A percentile compares a stretch with the other conserved stretches of the same genome.
These are phyloP conservation scores for Erethizon dorsatum DNA, from an alignment of 2,797 vertebrate species.

Conservation along the genomic window DNA sequence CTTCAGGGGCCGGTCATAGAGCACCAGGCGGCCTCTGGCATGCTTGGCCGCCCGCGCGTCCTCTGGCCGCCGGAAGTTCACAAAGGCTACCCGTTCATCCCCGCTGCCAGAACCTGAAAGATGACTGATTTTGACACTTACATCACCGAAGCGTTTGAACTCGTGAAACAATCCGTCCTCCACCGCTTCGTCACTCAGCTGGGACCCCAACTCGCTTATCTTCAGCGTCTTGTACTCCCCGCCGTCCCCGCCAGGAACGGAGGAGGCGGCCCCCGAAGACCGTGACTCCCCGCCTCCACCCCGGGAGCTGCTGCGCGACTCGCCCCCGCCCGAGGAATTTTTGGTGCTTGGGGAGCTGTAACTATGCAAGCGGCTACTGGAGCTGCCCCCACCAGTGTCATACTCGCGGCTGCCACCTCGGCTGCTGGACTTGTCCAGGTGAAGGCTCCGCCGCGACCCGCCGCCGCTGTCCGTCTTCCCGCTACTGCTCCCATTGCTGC, in stretches of 20 bases:
- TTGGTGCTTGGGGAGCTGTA: constrained; percentile 91
- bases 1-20: constrained; percentile 98
- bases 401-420: constrained; percentile 94
- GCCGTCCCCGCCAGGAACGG: constrained; percentile 87
- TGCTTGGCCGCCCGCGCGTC: constrained; percentile 97
- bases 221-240: constrained; percentile 97
- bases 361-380: constrained; percentile 92
- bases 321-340: constrained; percentile 92
- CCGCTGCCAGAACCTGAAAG: constrained; percentile 90
- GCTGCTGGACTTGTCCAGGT: constrained; percentile 90
- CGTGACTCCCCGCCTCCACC: constrained; percentile 92
- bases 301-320: constrained; percentile 92
- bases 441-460: constrained; percentile 89
- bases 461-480: constrained; percentile 86
- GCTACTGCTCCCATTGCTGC: constrained; percentile 94
- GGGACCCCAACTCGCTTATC: constrained; percentile 98
- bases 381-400: constrained; percentile 91
- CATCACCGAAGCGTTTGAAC: constrained; percentile 98
- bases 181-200: constrained; percentile 98
- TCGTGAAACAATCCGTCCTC: constrained; percentile 99
- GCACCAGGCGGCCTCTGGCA: constrained; percentile 95
- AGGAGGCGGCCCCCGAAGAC: constrained; percentile 89
- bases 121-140: constrained; percentile 98
- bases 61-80: constrained; percentile 97
- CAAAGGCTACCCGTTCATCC: constrained; percentile 97